Base-by-base conservation (phyloP, 1,140 invertebrate species). In the Hylaeus anthracinus region DNA sequence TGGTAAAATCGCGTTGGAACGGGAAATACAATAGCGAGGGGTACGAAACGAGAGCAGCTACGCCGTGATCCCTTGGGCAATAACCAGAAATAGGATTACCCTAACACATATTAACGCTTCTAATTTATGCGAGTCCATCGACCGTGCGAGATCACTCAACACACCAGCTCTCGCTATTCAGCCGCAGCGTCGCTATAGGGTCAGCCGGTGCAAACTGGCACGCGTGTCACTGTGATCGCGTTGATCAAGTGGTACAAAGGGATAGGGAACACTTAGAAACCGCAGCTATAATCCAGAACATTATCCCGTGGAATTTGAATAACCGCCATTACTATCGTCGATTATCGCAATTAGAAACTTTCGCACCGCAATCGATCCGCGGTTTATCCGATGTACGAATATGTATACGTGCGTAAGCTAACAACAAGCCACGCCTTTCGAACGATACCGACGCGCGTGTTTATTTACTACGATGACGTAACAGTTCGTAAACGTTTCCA, bases 101-200 rank as follows among this genome's bases (percentile, higher is more conserved):
- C 82, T 84, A 84, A 88, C 79, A 74, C 81, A 76, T 89, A 90
- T 90, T 90, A 89, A 88, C 86, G 84, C 83, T 81, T 89, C 86
- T 90, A 90, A 90, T 90, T 90, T 90, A 90, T 89, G 83, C 83
- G 79, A 75, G 78, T 79, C 84, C 79, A 87, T 89, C 83, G 84
- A 84, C 79, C 79, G 81, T 88, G 74, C 82, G 77, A 88, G 84
- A 86, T 86, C 79, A 71, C 74, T 86, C 67, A 81, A 79, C 83
- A 48, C 45, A 48, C 70, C 63, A 64, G 77, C 80, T 55, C 80
- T 55, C 66, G 26, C 77, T 58, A 70, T 77, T 67, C 71, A 74
- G 43, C 61, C 69, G 43, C 74, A 65, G 76, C 65, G 79, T 79
- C 76, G 75, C 58, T 81, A 64, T 86, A 69, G 76, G 51, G 84